phyloP scores from a whole-genome alignment of 1,140 invertebrate species.

The Tribolium castaneum region DNA sequence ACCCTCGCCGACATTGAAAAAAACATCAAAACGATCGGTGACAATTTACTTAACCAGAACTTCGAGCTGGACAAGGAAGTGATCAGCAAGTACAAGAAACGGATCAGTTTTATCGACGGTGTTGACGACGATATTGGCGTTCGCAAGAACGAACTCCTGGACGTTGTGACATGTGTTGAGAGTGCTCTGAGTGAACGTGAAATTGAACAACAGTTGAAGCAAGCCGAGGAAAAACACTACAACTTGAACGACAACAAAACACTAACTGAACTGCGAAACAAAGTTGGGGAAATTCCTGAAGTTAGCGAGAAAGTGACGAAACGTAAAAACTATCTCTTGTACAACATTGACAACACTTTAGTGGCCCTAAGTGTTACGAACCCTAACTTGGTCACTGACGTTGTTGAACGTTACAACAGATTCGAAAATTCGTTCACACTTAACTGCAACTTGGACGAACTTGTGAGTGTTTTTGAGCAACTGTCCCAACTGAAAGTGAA shows the following conservation, averaged over 20 bases:
- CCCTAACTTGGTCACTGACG: background rate
- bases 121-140: background rate
- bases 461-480: background rate
- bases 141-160: background rate
- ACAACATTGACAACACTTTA: background rate
- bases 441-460: background rate
- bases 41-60: background rate
- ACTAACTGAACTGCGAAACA: background rate
- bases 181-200: background rate
- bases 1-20: background rate
- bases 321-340: background rate
- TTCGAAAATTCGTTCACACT: background rate
- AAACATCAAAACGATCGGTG: background rate
- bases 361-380: background rate
- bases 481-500: background rate
- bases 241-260: background rate
- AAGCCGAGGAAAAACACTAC: background rate
- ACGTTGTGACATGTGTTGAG: background rate
- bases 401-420: background rate
- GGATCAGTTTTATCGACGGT: background rate
- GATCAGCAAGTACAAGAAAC: background rate
- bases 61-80: background rate
- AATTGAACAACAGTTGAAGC: conserved; percentile 3
- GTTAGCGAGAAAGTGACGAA: background rate
- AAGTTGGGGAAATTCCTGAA: background rate